phyloP scores from a whole-genome alignment of 2,797 vertebrate genomes.

The Ctenochaetus hawaiiensis region DNA sequence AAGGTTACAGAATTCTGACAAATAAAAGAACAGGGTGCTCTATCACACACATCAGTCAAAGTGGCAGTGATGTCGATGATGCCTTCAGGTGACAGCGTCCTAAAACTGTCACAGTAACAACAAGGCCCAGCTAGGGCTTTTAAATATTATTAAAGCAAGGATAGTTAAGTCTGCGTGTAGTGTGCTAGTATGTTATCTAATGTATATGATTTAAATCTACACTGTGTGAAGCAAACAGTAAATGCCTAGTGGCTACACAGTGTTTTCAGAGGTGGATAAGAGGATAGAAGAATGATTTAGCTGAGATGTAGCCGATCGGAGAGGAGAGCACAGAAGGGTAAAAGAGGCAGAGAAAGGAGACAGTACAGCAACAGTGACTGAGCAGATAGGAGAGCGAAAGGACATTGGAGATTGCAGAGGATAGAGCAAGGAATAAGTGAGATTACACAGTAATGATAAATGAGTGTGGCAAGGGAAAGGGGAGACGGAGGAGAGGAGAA shows the following conservation, averaged over 20 bases:
- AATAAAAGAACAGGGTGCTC: background rate
- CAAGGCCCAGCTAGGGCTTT: background rate
- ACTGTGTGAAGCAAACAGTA: conserved; percentile 13
- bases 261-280: conserved; percentile 18
- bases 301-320: conserved; percentile 40
- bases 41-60: background rate
- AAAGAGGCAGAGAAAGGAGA: background rate
- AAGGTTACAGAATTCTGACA: background rate
- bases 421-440: conserved; percentile 28
- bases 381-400: conserved; percentile 17
- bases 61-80: background rate
- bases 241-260: background rate
- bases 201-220: background rate
- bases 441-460: conserved; percentile 45
- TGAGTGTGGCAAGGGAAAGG: conserved; percentile 10
- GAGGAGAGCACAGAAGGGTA: conserved; percentile 12
- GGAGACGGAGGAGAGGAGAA: conserved; percentile 8
- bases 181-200: background rate
- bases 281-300: conserved; percentile 29
- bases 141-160: conserved; percentile 3
- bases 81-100: background rate
- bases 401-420: conserved; percentile 20
- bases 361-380: background rate
- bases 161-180: background rate
- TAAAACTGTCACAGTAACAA: background rate